Evolutionary conservation across 2,888 invertebrate species (phyloP).

Genomic region (Polydesmus complanatus): DNA sequence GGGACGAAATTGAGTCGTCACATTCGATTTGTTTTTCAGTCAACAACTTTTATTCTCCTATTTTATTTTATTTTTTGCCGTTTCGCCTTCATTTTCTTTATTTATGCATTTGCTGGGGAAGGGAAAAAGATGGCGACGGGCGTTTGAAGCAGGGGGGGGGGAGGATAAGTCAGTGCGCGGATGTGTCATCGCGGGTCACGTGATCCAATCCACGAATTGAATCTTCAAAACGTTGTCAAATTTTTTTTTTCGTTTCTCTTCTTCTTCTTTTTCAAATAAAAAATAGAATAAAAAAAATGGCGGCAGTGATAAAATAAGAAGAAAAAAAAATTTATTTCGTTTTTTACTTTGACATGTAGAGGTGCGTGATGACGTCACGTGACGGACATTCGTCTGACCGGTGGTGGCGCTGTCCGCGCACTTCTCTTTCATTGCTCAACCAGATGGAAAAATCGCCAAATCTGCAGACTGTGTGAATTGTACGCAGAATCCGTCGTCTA

Average conservation of each 20-base stretch:
- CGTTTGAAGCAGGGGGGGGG: not conserved
- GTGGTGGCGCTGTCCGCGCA: not conserved
- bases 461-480: slow-evolving; percentile 1
- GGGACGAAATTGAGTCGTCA: not conserved
- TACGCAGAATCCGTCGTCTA: no score
- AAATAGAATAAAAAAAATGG: not conserved
- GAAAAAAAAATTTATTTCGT: not conserved
- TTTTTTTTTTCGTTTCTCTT: not conserved
- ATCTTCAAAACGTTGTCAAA: not conserved
- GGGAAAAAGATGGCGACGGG: not conserved
- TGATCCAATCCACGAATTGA: not conserved
- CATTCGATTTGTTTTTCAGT: not conserved
- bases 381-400: not conserved
- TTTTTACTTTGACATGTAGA: not conserved
- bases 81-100: not conserved
- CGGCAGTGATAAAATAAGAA: not conserved
- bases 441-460: slow-evolving; percentile 14
- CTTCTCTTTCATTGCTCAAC: slow-evolving; percentile 14
- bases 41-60: not conserved
- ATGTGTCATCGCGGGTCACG: not conserved
- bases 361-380: not conserved
- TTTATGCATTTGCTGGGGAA: not conserved
- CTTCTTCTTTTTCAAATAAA: not conserved
- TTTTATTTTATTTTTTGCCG: no score
- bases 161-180: not conserved